Conservation (phyloP, 2,113 vertebrate genomes). For the Passer domesticus region DNA sequence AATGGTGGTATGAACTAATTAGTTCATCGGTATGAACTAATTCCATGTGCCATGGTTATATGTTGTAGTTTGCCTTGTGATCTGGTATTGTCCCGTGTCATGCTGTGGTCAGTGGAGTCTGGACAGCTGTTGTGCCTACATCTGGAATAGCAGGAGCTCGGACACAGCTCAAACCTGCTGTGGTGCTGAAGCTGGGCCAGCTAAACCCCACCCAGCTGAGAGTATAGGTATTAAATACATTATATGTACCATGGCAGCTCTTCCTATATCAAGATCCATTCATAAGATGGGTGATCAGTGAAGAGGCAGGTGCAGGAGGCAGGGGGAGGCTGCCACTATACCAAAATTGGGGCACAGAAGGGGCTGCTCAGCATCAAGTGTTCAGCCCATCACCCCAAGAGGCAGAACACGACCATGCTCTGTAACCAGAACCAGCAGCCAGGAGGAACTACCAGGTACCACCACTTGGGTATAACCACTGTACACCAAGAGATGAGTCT, state of each 20-base stretch:
- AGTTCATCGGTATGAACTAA: not conserved
- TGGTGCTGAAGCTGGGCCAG: not conserved
- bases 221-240: not conserved
- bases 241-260: not conserved
- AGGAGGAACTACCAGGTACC: not conserved
- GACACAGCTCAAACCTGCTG: not conserved
- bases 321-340: not conserved
- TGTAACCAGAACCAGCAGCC: not conserved
- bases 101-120: not conserved
- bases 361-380: not conserved
- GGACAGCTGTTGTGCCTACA: not conserved
- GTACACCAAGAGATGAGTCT: not conserved
- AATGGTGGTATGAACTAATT: not conserved
- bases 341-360: not conserved
- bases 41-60: not conserved
- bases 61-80: not conserved
- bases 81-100: not conserved
- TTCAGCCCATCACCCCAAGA: not conserved
- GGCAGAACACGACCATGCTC: rapidly evolving
- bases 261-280: not conserved
- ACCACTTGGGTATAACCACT: not conserved
- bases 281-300: not conserved
- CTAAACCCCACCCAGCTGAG: not conserved
- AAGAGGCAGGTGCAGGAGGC: not conserved
- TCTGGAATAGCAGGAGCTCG: not conserved